phyloP scores from a whole-genome alignment of 2,888 invertebrate genomes.

The Agrotis puta region DNA sequence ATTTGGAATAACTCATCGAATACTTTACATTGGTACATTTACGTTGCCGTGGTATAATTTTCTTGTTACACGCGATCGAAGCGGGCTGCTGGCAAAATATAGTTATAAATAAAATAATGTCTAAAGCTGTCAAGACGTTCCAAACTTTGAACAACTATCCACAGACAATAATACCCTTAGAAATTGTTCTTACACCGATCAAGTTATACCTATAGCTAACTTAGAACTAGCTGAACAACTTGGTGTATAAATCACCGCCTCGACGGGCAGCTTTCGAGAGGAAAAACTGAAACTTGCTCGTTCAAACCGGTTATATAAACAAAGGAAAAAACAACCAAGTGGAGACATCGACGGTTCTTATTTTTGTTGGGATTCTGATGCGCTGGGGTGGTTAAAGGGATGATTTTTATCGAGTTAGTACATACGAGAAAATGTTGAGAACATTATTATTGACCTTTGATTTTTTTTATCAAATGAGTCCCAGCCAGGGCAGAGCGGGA shows the following conservation, averaged over 20 bases:
- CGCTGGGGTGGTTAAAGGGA: slow-evolving; percentile 5
- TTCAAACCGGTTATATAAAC: slow-evolving; percentile 65
- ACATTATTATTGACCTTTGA: no score
- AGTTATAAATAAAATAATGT: not conserved
- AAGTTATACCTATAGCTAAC: slow-evolving; percentile 55
- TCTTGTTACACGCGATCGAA: no score
- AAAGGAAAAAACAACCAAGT: slow-evolving; percentile 58
- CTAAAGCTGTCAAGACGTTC: slow-evolving; percentile 1
- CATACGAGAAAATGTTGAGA: not conserved
- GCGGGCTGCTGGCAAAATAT: no score
- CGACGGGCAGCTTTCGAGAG: slow-evolving; percentile 64
- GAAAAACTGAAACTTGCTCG: slow-evolving; percentile 69
- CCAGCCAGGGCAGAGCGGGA: no score
- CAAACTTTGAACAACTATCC: slow-evolving; percentile 12
- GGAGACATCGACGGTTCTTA: slow-evolving; percentile 56
- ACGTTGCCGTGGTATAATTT: no score
- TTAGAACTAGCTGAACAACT: slow-evolving; percentile 60
- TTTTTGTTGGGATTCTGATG: slow-evolving; percentile 43
- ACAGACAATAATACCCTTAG: slow-evolving; percentile 47
- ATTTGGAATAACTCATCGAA: no score
- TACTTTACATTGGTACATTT: no score
- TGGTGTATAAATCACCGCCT: slow-evolving; percentile 69
- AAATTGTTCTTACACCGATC: slow-evolving; percentile 58
- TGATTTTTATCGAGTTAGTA: not conserved
- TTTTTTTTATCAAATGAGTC: no score